These are phyloP conservation scores for Lasioglossum leucozonium DNA, from an alignment of 2,888 invertebrate species.

Conservation along the genomic window DNA sequence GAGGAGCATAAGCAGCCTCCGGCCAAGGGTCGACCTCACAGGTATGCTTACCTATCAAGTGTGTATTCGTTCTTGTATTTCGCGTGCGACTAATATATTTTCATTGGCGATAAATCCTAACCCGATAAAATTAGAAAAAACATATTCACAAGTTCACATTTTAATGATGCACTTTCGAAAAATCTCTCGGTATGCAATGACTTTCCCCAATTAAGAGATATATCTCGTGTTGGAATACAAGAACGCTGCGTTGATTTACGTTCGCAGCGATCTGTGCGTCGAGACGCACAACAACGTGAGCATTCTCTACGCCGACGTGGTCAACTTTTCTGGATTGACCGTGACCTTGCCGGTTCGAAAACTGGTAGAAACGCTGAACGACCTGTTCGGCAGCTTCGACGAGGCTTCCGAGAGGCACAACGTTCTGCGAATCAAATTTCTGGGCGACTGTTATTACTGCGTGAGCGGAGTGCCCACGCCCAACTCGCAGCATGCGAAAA, in stretches of 20 bases:
- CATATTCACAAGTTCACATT: not conserved
- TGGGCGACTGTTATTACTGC: constrained; percentile 97
- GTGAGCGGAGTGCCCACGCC: constrained; percentile 94
- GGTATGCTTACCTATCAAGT: constrained; percentile 77
- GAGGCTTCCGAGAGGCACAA: constrained; percentile 93
- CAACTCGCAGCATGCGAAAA: constrained; percentile 93
- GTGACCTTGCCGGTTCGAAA: constrained; percentile 92
- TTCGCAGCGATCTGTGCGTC: constrained; percentile 92
- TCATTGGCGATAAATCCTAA: not conserved
- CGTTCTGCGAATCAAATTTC: constrained; percentile 94
- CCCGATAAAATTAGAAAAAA: not conserved
- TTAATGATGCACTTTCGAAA: not conserved
- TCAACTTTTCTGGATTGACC: constrained; percentile 95
- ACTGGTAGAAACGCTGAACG: constrained; percentile 94
- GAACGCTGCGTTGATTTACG: not conserved
- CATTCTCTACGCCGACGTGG: constrained; percentile 96
- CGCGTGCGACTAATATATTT: not conserved
- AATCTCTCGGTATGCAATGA: not conserved
- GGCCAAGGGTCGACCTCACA: constrained; percentile 83
- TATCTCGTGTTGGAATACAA: not conserved
- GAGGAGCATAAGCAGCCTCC: constrained; percentile 83
- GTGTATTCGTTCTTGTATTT: not conserved
- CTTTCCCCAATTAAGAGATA: not conserved
- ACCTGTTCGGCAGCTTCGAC: constrained; percentile 96
- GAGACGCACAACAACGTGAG: constrained; percentile 95